Conservation (phyloP, 2,888 invertebrate genomes). For the Ariolimax columbianus region DNA sequence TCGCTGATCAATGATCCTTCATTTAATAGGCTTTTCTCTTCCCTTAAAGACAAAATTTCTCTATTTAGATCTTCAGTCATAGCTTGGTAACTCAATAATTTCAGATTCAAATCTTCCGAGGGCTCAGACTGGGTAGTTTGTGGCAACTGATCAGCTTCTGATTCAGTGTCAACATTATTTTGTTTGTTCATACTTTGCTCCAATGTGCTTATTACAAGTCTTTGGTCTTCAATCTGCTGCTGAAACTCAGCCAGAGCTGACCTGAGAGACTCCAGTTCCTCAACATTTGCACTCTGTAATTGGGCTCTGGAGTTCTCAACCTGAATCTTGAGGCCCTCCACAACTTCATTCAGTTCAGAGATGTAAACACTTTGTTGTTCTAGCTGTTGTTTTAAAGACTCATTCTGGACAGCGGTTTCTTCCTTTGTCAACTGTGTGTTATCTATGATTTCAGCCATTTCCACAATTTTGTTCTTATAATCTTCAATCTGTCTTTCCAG, state of each 20-base stretch:
- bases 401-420: not conserved
- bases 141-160: slow-evolving; percentile 9
- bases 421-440: slow-evolving; percentile 20
- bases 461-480: slow-evolving; percentile 39
- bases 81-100: slow-evolving; percentile 27
- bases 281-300: slow-evolving; percentile 48
- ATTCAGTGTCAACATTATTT: slow-evolving; percentile 8
- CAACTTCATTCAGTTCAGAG: slow-evolving; percentile 32
- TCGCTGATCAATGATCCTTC: slow-evolving; percentile 52
- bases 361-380: slow-evolving; percentile 35
- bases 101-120: slow-evolving; percentile 30
- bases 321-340: slow-evolving; percentile 41
- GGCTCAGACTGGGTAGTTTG: slow-evolving; percentile 15
- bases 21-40: slow-evolving; percentile 47
- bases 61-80: slow-evolving; percentile 45
- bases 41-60: slow-evolving; percentile 50
- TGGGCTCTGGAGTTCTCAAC: slow-evolving; percentile 35
- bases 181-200: slow-evolving; percentile 27
- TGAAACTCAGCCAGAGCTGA: slow-evolving; percentile 50
- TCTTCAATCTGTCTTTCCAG: slow-evolving; percentile 44
- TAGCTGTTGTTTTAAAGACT: slow-evolving; percentile 22
- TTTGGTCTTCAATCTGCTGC: slow-evolving; percentile 49
- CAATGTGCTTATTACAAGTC: slow-evolving; percentile 18
- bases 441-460: slow-evolving; percentile 37
- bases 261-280: slow-evolving; percentile 54